Conservation (phyloP, 2,113 vertebrate genomes). For the Ia io region DNA sequence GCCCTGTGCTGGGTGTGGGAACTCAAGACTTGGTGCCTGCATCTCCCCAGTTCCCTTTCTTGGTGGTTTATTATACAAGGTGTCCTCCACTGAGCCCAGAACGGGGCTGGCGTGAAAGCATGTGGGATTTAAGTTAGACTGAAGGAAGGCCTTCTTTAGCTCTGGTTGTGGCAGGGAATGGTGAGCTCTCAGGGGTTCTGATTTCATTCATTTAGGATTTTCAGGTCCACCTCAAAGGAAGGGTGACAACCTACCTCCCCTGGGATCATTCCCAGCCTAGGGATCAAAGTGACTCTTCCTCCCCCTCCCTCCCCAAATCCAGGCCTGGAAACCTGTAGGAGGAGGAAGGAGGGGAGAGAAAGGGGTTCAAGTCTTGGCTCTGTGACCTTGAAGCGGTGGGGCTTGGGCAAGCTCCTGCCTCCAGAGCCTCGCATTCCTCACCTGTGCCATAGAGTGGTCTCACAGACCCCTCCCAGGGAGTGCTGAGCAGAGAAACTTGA, state of each 20-base stretch:
- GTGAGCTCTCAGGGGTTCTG: background rate
- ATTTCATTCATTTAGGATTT: background rate
- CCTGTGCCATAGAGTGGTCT: background rate
- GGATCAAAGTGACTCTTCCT: background rate
- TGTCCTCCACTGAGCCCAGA: background rate
- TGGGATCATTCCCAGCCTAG: background rate
- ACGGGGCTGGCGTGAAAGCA: background rate
- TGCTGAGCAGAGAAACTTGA: background rate
- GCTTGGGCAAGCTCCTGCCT: no score
- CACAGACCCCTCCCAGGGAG: fast-evolving
- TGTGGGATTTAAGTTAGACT: background rate
- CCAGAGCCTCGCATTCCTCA: background rate
- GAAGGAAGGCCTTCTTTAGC: background rate
- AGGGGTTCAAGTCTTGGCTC: background rate
- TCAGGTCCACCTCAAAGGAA: background rate
- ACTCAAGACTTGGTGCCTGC: background rate
- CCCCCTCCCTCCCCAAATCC: background rate
- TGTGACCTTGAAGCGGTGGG: background rate
- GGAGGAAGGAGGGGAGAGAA: background rate
- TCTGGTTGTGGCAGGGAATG: background rate
- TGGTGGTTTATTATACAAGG: background rate
- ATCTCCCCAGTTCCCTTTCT: background rate
- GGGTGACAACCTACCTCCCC: background rate
- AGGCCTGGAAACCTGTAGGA: background rate
- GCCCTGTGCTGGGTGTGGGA: background rate